Evolutionary conservation across 2,113 vertebrate genomes (phyloP).

Genomic region (Scomber colias): DNA sequence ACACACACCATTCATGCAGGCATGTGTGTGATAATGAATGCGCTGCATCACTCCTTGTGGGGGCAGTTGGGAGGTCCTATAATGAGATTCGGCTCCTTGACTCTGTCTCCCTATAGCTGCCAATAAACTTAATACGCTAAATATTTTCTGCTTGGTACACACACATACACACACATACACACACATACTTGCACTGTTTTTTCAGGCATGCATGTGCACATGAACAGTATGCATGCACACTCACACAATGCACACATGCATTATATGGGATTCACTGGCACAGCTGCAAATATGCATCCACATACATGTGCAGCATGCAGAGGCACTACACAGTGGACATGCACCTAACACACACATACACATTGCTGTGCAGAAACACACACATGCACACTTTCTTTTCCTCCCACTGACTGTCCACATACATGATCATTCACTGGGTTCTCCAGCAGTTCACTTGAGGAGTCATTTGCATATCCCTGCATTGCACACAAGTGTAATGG

Average conservation of each 20-base stretch:
- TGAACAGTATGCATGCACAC: not conserved
- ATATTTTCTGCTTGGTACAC: constrained; percentile 60
- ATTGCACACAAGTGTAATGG: constrained; percentile 67
- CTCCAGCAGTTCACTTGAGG: constrained; percentile 51
- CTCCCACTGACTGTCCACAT: constrained; percentile 2
- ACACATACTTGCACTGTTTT: constrained; percentile 17
- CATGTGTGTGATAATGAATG: constrained; percentile 74
- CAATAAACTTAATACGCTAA: constrained; percentile 87
- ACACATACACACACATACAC: constrained; percentile 26
- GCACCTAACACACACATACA: not conserved
- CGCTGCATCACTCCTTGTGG: constrained; percentile 89
- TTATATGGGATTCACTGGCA: not conserved
- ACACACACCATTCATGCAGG: constrained; percentile 34
- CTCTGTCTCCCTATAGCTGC: constrained; percentile 78
- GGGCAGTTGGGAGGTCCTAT: constrained; percentile 85
- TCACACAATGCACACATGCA: not conserved
- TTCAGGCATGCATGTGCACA: constrained; percentile 10
- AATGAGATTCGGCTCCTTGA: constrained; percentile 83
- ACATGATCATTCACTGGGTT: constrained; percentile 34
- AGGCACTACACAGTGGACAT: constrained; percentile 8
- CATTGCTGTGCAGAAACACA: constrained; percentile 5
- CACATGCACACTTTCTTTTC: constrained; percentile 10
- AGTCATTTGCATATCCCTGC: constrained; percentile 77
- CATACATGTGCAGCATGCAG: not conserved
- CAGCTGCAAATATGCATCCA: constrained; percentile 20